Conservation (phyloP, 2,888 invertebrate genomes). For the Agonopterix alstromeriana region DNA sequence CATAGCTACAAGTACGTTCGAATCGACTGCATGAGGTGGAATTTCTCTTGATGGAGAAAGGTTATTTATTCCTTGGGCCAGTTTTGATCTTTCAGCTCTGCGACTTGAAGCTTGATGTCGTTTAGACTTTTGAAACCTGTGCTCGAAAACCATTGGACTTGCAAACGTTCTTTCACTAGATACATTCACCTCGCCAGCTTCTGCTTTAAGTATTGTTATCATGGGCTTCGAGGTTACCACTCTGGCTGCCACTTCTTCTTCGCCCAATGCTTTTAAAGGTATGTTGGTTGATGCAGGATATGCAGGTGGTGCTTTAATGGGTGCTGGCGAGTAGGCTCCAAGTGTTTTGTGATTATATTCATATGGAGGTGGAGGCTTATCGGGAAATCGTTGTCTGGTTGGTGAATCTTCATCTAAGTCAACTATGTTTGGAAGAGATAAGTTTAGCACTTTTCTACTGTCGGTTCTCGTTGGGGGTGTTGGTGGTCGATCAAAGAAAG, state of each 20-base stretch:
- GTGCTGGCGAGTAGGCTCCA: constrained; percentile 35
- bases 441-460: constrained; percentile 69
- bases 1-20: constrained; percentile 76
- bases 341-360: constrained; percentile 79
- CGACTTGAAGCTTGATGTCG: constrained; percentile 74
- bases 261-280: constrained; percentile 33
- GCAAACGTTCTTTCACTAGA: constrained; percentile 76
- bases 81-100: constrained; percentile 78
- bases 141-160: constrained; percentile 68
- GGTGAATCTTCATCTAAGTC: constrained; percentile 45
- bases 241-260: constrained; percentile 84
- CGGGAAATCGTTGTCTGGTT: constrained; percentile 35
- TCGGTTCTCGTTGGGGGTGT: constrained; percentile 83
- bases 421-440: constrained; percentile 66
- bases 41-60: constrained; percentile 67
- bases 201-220: constrained; percentile 85
- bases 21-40: constrained; percentile 49
- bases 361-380: constrained; percentile 83
- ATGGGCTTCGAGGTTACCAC: constrained; percentile 87
- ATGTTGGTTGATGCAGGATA: constrained; percentile 63
- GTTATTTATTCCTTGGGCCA: constrained; percentile 66
- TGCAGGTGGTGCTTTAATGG: constrained; percentile 80
- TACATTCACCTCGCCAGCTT: constrained; percentile 81
- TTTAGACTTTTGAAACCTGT: constrained; percentile 68
- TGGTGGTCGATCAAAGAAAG: constrained; percentile 77